Conservation (phyloP, 2,113 vertebrate genomes). For the Desmodus rotundus region DNA sequence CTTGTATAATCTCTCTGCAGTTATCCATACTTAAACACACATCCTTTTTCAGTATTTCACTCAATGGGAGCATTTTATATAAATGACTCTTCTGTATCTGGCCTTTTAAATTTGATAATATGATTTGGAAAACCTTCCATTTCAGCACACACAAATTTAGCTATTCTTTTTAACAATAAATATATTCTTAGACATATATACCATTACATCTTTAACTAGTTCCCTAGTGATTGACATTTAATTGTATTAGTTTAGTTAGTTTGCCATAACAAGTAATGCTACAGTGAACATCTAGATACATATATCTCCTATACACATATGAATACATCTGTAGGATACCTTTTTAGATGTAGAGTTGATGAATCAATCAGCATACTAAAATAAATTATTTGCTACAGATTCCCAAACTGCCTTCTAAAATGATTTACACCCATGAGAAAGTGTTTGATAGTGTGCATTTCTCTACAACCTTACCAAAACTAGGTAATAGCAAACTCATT, state of each 20-base stretch:
- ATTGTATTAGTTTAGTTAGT: not conserved
- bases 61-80: not conserved
- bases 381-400: not conserved
- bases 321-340: not conserved
- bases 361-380: not conserved
- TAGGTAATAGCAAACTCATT: not conserved
- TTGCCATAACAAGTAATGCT: not conserved
- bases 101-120: not conserved
- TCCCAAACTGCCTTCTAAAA: not conserved
- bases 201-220: not conserved
- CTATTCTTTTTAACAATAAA: not conserved
- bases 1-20: not conserved
- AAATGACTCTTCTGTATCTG: not conserved
- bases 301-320: not conserved
- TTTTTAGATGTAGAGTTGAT: not conserved
- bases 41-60: not conserved
- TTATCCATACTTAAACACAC: not conserved
- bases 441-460: not conserved
- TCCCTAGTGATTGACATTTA: not conserved
- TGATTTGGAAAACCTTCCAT: not conserved
- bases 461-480: not conserved
- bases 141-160: not conserved
- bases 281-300: not conserved
- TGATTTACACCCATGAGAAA: not conserved
- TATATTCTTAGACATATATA: not conserved